phyloP scores from a whole-genome alignment of 2,113 vertebrate genomes.

The Okapia johnstoni region DNA sequence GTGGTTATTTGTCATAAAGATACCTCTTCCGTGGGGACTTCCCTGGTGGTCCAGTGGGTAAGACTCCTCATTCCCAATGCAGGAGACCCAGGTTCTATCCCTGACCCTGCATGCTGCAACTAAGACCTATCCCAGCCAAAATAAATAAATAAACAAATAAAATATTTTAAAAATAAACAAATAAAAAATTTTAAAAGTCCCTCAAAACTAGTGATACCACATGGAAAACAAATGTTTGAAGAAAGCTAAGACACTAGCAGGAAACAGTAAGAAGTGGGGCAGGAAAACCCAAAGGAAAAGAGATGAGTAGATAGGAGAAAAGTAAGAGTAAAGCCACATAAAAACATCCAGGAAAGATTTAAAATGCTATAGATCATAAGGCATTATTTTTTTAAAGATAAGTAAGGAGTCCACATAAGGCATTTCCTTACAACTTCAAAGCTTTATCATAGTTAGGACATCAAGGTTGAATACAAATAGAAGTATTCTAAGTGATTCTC shows the following conservation, averaged over 20 bases:
- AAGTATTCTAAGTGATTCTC: neutral
- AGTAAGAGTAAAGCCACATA: neutral
- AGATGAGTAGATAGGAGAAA: neutral
- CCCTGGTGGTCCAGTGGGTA: neutral
- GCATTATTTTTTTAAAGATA: neutral
- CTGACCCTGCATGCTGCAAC: neutral
- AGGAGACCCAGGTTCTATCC: neutral
- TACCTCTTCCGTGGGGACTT: neutral
- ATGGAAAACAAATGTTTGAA: neutral
- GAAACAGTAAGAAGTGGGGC: neutral
- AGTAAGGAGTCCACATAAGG: neutral
- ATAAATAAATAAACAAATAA: neutral
- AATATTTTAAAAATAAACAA: neutral
- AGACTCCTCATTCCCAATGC: neutral
- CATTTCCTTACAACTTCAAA: neutral
- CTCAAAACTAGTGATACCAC: neutral
- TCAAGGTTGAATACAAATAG: neutral
- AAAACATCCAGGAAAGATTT: neutral
- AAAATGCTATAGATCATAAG: neutral
- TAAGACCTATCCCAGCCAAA: neutral
- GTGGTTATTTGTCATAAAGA: neutral
- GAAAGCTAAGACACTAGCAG: neutral
- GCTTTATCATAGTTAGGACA: neutral
- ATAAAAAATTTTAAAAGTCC: neutral
- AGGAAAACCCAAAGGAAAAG: neutral